These are phyloP conservation scores for Halcyon smyrnensis DNA, from an alignment of 2,797 vertebrate genomes.

Conservation along the genomic window DNA sequence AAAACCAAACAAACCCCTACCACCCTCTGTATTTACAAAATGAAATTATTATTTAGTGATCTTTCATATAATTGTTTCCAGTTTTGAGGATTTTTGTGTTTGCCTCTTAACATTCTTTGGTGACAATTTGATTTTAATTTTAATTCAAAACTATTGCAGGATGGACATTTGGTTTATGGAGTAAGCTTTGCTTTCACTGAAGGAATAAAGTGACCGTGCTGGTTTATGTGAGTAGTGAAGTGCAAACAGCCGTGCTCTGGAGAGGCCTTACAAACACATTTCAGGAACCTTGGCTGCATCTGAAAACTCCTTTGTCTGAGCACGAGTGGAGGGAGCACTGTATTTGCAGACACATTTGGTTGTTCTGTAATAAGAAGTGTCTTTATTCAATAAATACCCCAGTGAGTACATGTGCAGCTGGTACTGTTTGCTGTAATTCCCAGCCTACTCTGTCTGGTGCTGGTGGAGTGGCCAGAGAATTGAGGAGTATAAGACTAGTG, in stretches of 20 bases:
- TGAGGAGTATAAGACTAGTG: not conserved
- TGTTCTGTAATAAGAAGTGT: not conserved
- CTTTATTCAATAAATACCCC: not conserved
- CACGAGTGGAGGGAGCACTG: not conserved
- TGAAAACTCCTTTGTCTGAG: not conserved
- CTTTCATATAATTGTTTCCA: not conserved
- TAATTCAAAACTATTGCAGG: not conserved
- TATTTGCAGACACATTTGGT: not conserved
- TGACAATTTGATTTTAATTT: not conserved
- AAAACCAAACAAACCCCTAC: accelerated
- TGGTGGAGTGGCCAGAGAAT: not conserved
- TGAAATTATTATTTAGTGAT: not conserved
- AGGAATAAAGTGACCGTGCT: not conserved
- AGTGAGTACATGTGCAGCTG: not conserved
- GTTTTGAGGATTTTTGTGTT: not conserved
- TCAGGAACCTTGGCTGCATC: not conserved
- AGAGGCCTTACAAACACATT: not conserved
- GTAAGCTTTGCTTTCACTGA: not conserved
- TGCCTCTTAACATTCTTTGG: not conserved
- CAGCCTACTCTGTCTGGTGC: not conserved
- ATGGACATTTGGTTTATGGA: not conserved
- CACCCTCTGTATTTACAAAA: not conserved
- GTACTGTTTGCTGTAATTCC: not conserved
- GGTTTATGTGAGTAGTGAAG: not conserved
- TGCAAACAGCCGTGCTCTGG: not conserved